Base-by-base conservation (phyloP, 1,140 invertebrate species). In the Drosophila leontia region DNA sequence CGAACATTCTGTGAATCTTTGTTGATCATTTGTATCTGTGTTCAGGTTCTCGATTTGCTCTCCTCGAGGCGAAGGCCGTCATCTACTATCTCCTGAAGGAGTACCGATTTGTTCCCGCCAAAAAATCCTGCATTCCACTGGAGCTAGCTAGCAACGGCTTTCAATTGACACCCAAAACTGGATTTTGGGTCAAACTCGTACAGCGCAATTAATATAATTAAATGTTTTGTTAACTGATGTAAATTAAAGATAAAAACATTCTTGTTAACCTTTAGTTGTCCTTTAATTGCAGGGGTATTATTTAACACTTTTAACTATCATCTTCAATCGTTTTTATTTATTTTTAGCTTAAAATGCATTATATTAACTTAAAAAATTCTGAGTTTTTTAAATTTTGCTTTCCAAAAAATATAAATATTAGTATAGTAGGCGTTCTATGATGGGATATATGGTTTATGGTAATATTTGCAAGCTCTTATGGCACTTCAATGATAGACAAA, bases 61-160 rank as follows among this genome's bases (percentile, higher is more conserved):
- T 94, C 8, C 91, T 94, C 63, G 93, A 94, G 78, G 88, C 91
- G 0, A 94, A 94, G 78, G 79, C 93, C 35, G 65, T 92, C 12
- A 74, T 92, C 15, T 92, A 78, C 51, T 91, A 92, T 56, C 55
- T 93, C 9, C 50, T 93, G 17, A 68, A 84, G 17, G 79, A 91
- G 29, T 86, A 92, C 34, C 61, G 72, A 2, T 67, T 94, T 55
- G 77, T 70, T 6, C 76, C 82, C 3, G 83, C 86, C 7, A 60
- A 86, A 44, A 94, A 94, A 58, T 92, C 93, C 3, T 63, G 53
- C 17, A 68, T 92, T 55, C 91, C 91, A 0, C n/a, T 92, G 29
- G 64, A 60, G 7, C 79, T 92, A 2, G 26, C 17, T 7, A 29
- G 77, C n/a, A 35, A 11, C 8, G 81, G 77, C 0, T 86, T 88